Conservation (phyloP, 2,888 invertebrate species). For the Galerucella nymphaeae region DNA sequence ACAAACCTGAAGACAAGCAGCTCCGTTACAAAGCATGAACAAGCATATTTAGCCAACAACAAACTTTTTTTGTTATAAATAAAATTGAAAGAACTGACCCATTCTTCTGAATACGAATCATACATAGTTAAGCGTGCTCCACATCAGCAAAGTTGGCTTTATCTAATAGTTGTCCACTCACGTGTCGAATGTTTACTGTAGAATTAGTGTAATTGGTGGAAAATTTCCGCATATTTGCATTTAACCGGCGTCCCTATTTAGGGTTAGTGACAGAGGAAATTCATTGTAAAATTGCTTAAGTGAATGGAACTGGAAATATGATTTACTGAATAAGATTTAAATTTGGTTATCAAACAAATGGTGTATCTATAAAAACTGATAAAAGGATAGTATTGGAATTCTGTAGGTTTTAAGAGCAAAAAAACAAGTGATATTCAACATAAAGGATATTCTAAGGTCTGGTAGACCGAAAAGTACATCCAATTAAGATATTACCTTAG, state of each 20-base stretch:
- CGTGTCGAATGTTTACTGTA: constrained; percentile 27
- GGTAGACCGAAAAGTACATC: no score
- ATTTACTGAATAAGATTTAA: not conserved
- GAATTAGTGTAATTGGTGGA: constrained; percentile 31
- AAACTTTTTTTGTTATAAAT: not conserved
- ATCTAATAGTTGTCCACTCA: constrained; percentile 20
- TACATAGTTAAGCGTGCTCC: not conserved
- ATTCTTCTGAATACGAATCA: not conserved
- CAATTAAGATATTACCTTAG: no score
- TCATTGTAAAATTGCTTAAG: constrained; percentile 23
- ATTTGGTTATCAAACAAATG: not conserved
- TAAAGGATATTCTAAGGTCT: no score
- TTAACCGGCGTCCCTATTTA: constrained; percentile 20
- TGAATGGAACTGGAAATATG: constrained; percentile 14
- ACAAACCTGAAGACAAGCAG: no score
- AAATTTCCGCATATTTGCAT: constrained; percentile 33
- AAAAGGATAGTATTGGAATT: no score
- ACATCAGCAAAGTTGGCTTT: not conserved
- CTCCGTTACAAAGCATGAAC: not conserved
- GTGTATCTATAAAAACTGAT: not conserved
- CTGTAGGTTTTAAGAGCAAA: no score
- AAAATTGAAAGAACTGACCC: not conserved
- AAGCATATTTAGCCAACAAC: not conserved
- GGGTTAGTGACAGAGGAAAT: constrained; percentile 21
- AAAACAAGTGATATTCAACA: no score